Evolutionary conservation across 2,888 invertebrate species (phyloP).

Genomic region (Anarsia innoxiella): DNA sequence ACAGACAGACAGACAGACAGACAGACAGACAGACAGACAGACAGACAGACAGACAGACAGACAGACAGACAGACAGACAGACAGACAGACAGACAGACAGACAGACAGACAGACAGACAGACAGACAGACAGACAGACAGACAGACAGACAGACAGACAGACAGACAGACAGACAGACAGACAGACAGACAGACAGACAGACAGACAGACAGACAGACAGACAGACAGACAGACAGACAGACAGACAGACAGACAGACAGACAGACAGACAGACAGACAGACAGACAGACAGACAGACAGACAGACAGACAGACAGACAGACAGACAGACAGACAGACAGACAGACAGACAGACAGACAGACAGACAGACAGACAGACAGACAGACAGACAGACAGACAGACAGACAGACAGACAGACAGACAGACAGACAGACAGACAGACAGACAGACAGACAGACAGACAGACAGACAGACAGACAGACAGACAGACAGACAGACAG

Average conservation of each 20-base stretch:
- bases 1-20: slow-evolving; percentile 1
- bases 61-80: slow-evolving; percentile 3
- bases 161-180: slow-evolving; percentile 4
- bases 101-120: slow-evolving; percentile 4
- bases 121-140: slow-evolving; percentile 3
- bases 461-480: slow-evolving; percentile 1
- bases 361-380: slow-evolving; percentile 2
- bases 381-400: slow-evolving; percentile 2
- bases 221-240: slow-evolving; percentile 2
- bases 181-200: slow-evolving; percentile 5
- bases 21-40: not conserved
- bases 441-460: slow-evolving; percentile 2
- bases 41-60: not conserved
- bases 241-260: slow-evolving; percentile 2
- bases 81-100: slow-evolving; percentile 5
- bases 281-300: slow-evolving; percentile 2
- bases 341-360: slow-evolving; percentile 2
- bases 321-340: slow-evolving; percentile 2
- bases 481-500: slow-evolving; percentile 2
- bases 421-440: slow-evolving; percentile 2
- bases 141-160: slow-evolving; percentile 4
- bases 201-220: slow-evolving; percentile 3
- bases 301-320: slow-evolving; percentile 2
- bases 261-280: slow-evolving; percentile 2
- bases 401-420: slow-evolving; percentile 2